Evolutionary conservation across 2,113 vertebrate genomes (phyloP).

Genomic region (Gadus chalcogrammus): DNA sequence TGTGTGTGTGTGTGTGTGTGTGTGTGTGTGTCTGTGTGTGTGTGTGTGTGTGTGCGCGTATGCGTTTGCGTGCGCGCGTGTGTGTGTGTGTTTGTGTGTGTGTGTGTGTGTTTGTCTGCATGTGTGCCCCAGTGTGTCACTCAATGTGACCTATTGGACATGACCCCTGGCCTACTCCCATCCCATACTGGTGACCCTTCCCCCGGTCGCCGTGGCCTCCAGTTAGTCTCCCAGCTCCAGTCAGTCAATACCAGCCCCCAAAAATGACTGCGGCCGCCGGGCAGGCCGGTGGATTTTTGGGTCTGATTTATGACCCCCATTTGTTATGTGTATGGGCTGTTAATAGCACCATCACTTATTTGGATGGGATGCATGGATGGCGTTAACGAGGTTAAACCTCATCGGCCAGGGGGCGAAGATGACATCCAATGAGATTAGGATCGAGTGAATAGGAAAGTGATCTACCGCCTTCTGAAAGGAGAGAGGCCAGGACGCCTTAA

Average conservation of each 20-base stretch:
- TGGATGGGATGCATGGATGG: slow-evolving; percentile 57
- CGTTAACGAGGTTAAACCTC: slow-evolving; percentile 69
- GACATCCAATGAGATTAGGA: slow-evolving; percentile 72
- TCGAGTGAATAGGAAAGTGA: slow-evolving; percentile 71
- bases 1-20: not conserved
- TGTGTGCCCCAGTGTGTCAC: not conserved
- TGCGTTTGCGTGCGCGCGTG: not conserved
- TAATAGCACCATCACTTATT: slow-evolving; percentile 66
- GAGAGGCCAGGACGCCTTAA: slow-evolving; percentile 67
- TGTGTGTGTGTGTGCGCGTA: not conserved
- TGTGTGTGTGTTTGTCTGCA: not conserved
- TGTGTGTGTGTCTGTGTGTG: not conserved
- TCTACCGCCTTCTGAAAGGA: slow-evolving; percentile 70
- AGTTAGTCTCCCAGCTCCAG: slow-evolving; percentile 37
- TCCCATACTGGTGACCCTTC: slow-evolving; percentile 35
- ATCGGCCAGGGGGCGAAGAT: slow-evolving; percentile 67
- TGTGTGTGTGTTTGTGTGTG: slow-evolving; percentile 1
- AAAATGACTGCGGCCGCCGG: slow-evolving; percentile 19
- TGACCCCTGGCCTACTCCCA: slow-evolving; percentile 37
- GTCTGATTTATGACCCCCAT: slow-evolving; percentile 48
- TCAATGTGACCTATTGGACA: not conserved
- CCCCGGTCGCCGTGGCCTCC: too few relatives aligned
- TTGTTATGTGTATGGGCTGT: slow-evolving; percentile 56
- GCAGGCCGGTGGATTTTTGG: slow-evolving; percentile 36
- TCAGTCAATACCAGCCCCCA: slow-evolving; percentile 37